Evolutionary conservation across 2,797 vertebrate species (phyloP).

Genomic region (Heliangelus exortis): DNA sequence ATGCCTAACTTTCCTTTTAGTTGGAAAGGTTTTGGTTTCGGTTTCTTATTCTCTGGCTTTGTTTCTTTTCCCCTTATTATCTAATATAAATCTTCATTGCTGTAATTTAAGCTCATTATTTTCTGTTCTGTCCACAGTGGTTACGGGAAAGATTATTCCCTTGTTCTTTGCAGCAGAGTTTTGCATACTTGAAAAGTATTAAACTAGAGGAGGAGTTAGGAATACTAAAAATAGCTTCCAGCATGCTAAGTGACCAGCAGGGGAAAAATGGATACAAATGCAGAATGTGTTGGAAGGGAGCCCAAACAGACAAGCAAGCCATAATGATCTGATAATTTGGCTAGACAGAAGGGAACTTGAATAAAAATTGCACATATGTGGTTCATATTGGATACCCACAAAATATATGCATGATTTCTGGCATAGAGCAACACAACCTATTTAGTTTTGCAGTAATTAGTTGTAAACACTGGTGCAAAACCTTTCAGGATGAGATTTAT

Average conservation of each 20-base stretch:
- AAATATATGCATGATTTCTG: constrained; percentile 19
- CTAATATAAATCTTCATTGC: not conserved
- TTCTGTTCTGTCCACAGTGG: not conserved
- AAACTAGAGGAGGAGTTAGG: not conserved
- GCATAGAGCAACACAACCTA: constrained; percentile 13
- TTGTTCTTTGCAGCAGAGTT: not conserved
- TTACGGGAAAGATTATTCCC: not conserved
- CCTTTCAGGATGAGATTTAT: not conserved
- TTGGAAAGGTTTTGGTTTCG: not conserved
- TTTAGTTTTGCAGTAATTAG: constrained; percentile 31
- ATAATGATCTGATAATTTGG: constrained; percentile 53
- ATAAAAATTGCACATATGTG: constrained; percentile 34
- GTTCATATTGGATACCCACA: not conserved
- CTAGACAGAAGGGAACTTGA: constrained; percentile 55
- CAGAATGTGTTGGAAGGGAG: not conserved
- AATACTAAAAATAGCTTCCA: constrained; percentile 21
- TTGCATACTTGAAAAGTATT: not conserved
- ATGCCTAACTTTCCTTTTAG: not conserved
- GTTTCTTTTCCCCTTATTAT: not conserved
- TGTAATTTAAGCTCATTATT: not conserved
- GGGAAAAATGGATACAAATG: not conserved
- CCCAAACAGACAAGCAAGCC: not conserved
- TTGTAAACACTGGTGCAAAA: constrained; percentile 10
- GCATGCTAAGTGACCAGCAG: constrained; percentile 19
- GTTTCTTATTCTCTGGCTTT: not conserved